These are phyloP conservation scores for Diploptera punctata DNA, from an alignment of 2,888 invertebrate species.

Conservation along the genomic window DNA sequence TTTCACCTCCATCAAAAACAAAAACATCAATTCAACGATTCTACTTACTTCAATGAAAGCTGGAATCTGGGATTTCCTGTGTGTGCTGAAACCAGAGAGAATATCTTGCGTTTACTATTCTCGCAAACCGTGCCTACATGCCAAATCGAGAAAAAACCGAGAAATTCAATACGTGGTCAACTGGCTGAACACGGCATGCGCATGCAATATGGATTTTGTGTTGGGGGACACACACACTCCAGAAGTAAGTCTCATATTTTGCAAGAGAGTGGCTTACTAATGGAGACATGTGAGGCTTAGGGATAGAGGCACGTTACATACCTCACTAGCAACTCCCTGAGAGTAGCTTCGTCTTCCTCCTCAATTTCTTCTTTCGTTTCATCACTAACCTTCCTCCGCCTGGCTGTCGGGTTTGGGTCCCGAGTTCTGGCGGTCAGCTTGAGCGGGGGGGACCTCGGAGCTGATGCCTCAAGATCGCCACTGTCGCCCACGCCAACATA, in stretches of 20 bases:
- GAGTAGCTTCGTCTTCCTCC: constrained; percentile 86
- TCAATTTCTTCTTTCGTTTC: constrained; percentile 80
- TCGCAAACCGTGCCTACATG: background rate
- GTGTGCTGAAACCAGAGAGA: constrained; percentile 18
- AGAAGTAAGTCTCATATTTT: background rate
- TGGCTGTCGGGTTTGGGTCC: constrained; percentile 47
- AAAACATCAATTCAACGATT: constrained; percentile 10
- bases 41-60: constrained; percentile 14
- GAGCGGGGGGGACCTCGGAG: constrained; percentile 53
- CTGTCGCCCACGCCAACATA: constrained; percentile 56
- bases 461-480: constrained; percentile 50
- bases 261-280: background rate
- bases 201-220: background rate
- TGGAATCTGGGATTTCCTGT: constrained; percentile 20
- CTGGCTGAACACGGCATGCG: background rate
- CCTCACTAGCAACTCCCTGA: constrained; percentile 95
- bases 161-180: constrained; percentile 7
- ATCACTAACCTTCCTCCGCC: constrained; percentile 70
- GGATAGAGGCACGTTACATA: constrained; percentile 56
- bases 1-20: background rate
- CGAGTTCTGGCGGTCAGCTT: constrained; percentile 56
- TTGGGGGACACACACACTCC: background rate
- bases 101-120: constrained; percentile 7
- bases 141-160: background rate
- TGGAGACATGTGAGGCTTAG: constrained; percentile 7